Evolutionary conservation across 2,797 vertebrate species (phyloP), one percentile per base, ranked within the genome.

Genomic region (Erethizon dorsatum): DNA sequence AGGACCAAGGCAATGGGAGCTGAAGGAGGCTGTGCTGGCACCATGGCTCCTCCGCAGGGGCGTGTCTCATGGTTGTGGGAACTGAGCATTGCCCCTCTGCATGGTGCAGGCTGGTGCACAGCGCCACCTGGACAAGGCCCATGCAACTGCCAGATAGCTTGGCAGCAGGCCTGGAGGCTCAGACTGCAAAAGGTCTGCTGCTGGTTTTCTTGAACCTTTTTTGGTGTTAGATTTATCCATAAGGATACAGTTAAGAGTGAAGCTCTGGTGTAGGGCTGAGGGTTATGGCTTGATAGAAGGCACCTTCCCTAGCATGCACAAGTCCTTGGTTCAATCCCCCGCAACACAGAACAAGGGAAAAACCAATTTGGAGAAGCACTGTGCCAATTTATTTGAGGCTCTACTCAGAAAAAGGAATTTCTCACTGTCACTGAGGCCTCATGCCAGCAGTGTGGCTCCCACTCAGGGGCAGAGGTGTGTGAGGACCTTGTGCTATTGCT

Each of bases 101-200:
- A 33, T 3, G 4, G 47, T 52, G 37, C 24, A 22, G 26, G 1
- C 24, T 33, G 59, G 26, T 85, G 4, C 13, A 5, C 7, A 0
- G 11, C 14, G 37, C 14, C 5, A 14, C 63, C 31, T 24, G 80
- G 63, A 37, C 6, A 12, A 2, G 3, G 26, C 18, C 26, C 6
- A 18, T 79, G 28, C 41, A n/a, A 5, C 33, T 2, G 0, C n/a
- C 33, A 12, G 26, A 12, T 26, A 31, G 28, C 47, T 22, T 1
- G 6, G 57, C 31, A 18, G 11, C 52, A 2, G 59, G 59, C 59
- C 63, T 33, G 2, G 2, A 17, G 18, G 1, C 0, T 24, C 0
- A 1, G 0, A 10, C 7, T 13, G 14, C 45, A 56, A 56, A 15
- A 50, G 87, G 1, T 7, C 2, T 7, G 67, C 52, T 54, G 14